Conservation (phyloP, 2,888 invertebrate species). For the Erebia epiphron region DNA sequence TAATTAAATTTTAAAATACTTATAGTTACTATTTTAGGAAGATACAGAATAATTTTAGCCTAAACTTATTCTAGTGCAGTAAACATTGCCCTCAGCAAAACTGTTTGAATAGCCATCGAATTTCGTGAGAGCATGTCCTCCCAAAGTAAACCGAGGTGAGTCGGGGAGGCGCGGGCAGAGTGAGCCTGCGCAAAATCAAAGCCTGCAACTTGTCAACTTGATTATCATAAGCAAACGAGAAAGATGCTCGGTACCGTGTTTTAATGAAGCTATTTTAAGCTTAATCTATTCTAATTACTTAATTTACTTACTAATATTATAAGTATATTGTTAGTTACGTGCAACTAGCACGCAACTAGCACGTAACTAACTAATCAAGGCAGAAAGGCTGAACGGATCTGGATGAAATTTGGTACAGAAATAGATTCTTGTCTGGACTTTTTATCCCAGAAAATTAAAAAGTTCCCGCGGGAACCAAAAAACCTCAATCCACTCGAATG, state of each 20-base stretch:
- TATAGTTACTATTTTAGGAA: not conserved
- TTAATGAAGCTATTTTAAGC: constrained; percentile 74
- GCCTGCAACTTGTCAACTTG: constrained; percentile 75
- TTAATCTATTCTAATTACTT: constrained; percentile 21
- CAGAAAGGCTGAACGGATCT: too few species aligned
- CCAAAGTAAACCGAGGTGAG: constrained; percentile 70
- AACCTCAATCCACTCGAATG: too few species aligned
- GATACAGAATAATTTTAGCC: not conserved
- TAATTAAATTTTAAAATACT: not conserved
- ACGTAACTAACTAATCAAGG: too few species aligned
- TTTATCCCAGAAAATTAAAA: too few species aligned
- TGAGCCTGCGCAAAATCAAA: constrained; percentile 69
- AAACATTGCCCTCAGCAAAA: constrained; percentile 12
- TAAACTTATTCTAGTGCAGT: not conserved
- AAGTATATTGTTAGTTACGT: too few species aligned
- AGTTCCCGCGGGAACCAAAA: too few species aligned
- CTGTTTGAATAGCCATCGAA: constrained; percentile 50
- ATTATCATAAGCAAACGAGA: constrained; percentile 80
- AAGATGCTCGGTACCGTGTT: constrained; percentile 65
- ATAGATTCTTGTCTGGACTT: too few species aligned
- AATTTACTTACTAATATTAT: too few species aligned
- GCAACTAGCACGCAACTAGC: too few species aligned
- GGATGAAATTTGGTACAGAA: too few species aligned
- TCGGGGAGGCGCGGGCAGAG: constrained; percentile 40
- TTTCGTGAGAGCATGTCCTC: constrained; percentile 59